Evolutionary conservation across 2,888 invertebrate genomes (phyloP), one percentile per base, ranked within the genome.

Genomic region (Metalampra italica): DNA sequence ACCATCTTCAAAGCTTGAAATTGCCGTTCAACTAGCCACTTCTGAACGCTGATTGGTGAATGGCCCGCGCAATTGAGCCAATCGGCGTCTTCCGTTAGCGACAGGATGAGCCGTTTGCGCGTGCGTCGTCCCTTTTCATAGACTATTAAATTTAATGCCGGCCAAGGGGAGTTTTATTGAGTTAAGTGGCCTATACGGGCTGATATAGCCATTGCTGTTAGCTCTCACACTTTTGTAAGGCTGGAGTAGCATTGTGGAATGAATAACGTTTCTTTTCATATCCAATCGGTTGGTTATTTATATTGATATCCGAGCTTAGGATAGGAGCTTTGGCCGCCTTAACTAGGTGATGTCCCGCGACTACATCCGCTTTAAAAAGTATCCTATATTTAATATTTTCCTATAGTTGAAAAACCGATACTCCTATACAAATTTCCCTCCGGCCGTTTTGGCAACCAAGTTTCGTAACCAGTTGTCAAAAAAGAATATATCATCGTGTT

Each of bases 121-220:
- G 77, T 68, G 68, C 77, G 77, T 68, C 71, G 72, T 78, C 83
- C 84, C 81, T 85, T 32, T 87, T 84, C 85, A 88, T 79, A 84
- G 79, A 76, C 85, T 79, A 86, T 85, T 88, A 86, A 85, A 86
- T 82, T 83, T 83, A 85, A 83, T 84, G 79, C 68, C 68, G 68
- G 61, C 67, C 78, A 78, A 85, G 87, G 88, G 88, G 87, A 80
- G 62, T 78, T 81, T 87, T 84, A 89, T 87, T 87, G 84, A 83
- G 79, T 86, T 87, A 87, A 87, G 81, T 84, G 81, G 80, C 55
- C 56, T 67, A 84, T 87, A 87, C 86, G 87, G 86, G 88, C 66
- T 53, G 48, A 54, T 56, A 56, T 49, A 55, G 53, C 82, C 75
- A 68, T 51, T 60, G 49, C 64, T 51, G 45, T 50, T 66, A 75